Evolutionary conservation across 2,797 vertebrate genomes (phyloP).

Genomic region (Strix occidentalis): DNA sequence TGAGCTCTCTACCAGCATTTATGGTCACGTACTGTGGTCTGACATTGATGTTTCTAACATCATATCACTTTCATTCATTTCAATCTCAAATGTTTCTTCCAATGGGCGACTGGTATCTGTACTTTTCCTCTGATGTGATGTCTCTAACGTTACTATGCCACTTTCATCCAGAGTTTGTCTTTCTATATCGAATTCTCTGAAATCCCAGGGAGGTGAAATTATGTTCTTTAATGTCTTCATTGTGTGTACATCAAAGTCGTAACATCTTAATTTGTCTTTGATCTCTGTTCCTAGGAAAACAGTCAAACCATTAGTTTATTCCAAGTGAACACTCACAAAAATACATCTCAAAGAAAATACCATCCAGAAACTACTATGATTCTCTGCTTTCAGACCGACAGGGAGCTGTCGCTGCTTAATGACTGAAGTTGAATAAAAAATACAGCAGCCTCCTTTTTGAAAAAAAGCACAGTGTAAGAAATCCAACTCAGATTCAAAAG

Average conservation of each 20-base stretch:
- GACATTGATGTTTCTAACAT: slow-evolving; percentile 97
- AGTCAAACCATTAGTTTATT: slow-evolving; percentile 34
- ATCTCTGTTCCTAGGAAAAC: slow-evolving; percentile 90
- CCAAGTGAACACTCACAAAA: neutral
- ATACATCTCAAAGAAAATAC: neutral
- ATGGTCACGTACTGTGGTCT: slow-evolving; percentile 92
- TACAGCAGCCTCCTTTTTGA: neutral
- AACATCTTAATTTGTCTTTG: slow-evolving; percentile 92
- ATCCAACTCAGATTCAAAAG: neutral
- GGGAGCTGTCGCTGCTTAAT: neutral
- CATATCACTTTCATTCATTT: slow-evolving; percentile 98
- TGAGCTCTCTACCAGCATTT: neutral
- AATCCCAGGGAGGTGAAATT: slow-evolving; percentile 88
- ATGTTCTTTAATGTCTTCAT: slow-evolving; percentile 95
- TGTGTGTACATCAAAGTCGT: slow-evolving; percentile 84
- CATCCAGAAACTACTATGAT: neutral
- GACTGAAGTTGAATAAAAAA: neutral
- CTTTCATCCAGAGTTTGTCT: slow-evolving; percentile 86
- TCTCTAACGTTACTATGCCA: slow-evolving; percentile 84
- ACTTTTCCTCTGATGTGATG: slow-evolving; percentile 84
- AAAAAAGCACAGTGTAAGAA: neutral
- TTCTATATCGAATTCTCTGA: slow-evolving; percentile 81
- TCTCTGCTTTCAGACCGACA: neutral
- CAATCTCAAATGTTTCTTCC: slow-evolving; percentile 93
- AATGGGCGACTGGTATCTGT: slow-evolving; percentile 83